Evolutionary conservation across 2,113 vertebrate species (phyloP), one percentile per base, ranked within the genome.

Genomic region (Willisornis vidua): DNA sequence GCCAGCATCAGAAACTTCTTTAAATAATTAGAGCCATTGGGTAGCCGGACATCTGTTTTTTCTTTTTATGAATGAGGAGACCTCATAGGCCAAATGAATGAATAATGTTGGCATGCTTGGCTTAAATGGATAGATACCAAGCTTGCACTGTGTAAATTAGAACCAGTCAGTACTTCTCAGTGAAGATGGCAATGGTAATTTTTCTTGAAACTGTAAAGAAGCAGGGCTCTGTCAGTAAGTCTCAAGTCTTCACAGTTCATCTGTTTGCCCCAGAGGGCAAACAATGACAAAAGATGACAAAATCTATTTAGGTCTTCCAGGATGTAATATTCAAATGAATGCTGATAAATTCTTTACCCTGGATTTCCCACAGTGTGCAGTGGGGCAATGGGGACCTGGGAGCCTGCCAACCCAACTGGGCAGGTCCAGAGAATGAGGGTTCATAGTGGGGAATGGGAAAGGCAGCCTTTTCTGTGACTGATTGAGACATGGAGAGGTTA

Each of bases 1-100:
- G 94, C 90, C 94, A 96, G 66, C 79, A 89, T 87, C 85, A 96
- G 82, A 84, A 96, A 88, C 28, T 31, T 73, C 75, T 95, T 92
- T 62, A 93, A 93, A 81, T 92, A 96, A 87, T 96, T 90, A 95
- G 75, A 90, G 79, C 31, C 72, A 72, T 13, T 61, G 68, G 55
- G 57, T 84, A 93, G 75, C 78, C 79, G 81, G 54, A 48, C 61
- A 59, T 86, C 88, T 95, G 59, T 26, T 92, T 90, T 92, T 63
- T 4, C 5, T 88, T 93, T 90, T 93, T 57, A 80, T 94, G 83
- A 96, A 95, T 90, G 72, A 91, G 72, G 67, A 88, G 79, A 90
- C 22, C 68, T 91, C 68, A 74, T 43, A 72, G 73, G 45, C 48
- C 72, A 95, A 90, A 87, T 92, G 79, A 93, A 96, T 90, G 48